Evolutionary conservation across 2,113 vertebrate species (phyloP).

Genomic region (Ammodytes marinus): DNA sequence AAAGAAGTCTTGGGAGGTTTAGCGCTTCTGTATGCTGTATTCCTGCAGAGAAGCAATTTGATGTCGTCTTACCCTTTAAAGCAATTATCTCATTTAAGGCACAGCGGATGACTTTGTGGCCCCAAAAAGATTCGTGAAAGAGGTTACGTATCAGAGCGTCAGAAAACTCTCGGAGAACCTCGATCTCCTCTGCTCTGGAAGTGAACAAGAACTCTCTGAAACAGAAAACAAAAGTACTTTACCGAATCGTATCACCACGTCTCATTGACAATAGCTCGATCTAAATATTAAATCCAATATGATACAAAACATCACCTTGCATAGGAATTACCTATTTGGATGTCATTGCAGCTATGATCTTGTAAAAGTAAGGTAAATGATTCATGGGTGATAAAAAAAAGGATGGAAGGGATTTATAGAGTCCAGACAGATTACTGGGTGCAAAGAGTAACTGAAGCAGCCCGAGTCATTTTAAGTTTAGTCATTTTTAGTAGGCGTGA

Average conservation of each 20-base stretch:
- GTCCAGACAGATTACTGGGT: slow-evolving; percentile 32
- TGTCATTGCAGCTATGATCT: slow-evolving; percentile 19
- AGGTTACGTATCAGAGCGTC: slow-evolving; percentile 81
- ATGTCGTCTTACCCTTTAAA: slow-evolving; percentile 80
- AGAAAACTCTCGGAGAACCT: slow-evolving; percentile 78
- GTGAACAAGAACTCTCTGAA: slow-evolving; percentile 76
- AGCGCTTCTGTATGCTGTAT: slow-evolving; percentile 42
- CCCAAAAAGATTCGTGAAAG: slow-evolving; percentile 76
- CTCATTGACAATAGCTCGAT: neutral
- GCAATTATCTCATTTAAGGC: slow-evolving; percentile 84
- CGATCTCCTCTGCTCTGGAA: slow-evolving; percentile 77
- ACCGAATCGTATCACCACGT: neutral
- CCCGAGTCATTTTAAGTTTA: neutral
- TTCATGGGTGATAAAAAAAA: slow-evolving; percentile 51
- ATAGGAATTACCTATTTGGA: neutral
- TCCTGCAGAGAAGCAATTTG: slow-evolving; percentile 43
- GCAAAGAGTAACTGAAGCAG: slow-evolving; percentile 39
- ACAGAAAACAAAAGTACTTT: slow-evolving; percentile 7
- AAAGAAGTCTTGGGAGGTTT: slow-evolving; percentile 38
- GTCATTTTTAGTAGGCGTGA: neutral
- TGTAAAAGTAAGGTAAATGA: slow-evolving; percentile 56
- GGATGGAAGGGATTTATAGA: slow-evolving; percentile 44
- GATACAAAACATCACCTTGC: neutral
- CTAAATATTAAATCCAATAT: slow-evolving; percentile 24
- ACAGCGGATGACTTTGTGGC: slow-evolving; percentile 76